Percentiles rank a stretch among this genome's conserved stretches.
Evolutionary conservation across 2,113 vertebrate genomes (phyloP).

Genomic region (Pristiophorus japonicus): DNA sequence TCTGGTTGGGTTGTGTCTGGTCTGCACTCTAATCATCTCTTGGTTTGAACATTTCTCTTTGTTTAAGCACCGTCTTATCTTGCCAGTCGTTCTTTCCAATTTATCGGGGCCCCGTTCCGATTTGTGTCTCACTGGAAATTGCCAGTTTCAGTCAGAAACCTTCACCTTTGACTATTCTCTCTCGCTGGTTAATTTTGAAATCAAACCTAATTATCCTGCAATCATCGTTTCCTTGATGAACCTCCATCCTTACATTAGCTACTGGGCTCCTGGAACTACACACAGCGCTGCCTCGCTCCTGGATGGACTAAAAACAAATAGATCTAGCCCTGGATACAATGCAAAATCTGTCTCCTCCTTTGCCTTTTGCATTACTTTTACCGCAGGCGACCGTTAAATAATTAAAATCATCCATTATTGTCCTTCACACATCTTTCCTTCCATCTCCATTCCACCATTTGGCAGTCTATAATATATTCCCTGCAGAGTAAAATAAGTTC

Average conservation of each 20-base stretch:
- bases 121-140: neutral
- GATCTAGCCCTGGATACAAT: neutral
- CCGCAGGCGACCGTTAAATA: neutral
- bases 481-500: neutral
- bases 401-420: neutral
- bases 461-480: neutral
- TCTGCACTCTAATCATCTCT: neutral
- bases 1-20: neutral
- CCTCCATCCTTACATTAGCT: neutral
- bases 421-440: neutral
- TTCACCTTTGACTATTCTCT: neutral
- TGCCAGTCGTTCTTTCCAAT: neutral
- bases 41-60: neutral
- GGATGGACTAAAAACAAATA: neutral
- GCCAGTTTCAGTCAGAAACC: neutral
- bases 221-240: neutral
- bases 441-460: neutral
- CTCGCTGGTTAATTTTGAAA: neutral
- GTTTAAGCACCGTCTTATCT: neutral
- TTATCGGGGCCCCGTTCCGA: neutral
- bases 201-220: neutral
- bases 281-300: neutral
- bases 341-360: neutral
- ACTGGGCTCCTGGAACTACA: neutral
- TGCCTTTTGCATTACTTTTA: neutral